Evolutionary conservation across 2,888 invertebrate species (phyloP), one percentile per base, ranked within the genome.

Genomic region (Dryomyza anilis): DNA sequence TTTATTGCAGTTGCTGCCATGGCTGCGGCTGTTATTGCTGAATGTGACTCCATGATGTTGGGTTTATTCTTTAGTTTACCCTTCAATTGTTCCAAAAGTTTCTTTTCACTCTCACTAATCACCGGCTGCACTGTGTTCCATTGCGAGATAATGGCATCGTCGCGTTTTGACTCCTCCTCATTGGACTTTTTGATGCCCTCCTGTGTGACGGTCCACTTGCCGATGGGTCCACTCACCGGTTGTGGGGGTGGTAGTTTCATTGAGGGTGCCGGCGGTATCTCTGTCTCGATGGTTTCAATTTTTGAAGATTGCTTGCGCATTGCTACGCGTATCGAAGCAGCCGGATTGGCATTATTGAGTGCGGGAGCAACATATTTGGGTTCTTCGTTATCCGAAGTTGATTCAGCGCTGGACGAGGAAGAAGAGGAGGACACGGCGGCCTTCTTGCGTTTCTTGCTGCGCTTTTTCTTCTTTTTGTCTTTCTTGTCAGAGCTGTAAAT

Each of bases 261-360:
- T 16, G 66, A 70, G 14, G 70, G 71, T n/a, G 85, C 76, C 36
- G 86, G 86, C 45, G 85, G 69, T 29, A 69, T 67, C 2, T 65
- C 12, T n/a, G 73, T n/a, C n/a, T n/a, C n/a, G n/a, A n/a, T 70
- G 53, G 85, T 83, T 53, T 85, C 81, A 68, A 85, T 85, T 73
- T 83, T 80, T 67, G 86, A 55, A 52, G 68, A 69, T 43, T 73
- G 85, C 71, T 89, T 89, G 43, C 88, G 85, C 89, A 89, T 89
- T 0, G 88, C 86, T 0, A 89, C 88, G 5, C 89, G 85, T 72
- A 89, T 89, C 52, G 89, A 89, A 69, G 86, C 85, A 0, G 87
- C 86, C 67, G 84, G 85, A 69, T 87, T 87, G 33, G 77, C 78
- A 67, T 72, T 72, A 60, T 71, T 67, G n/a, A 71, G 60, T 55